A percentile compares a stretch with the other conserved stretches of the same genome.
phyloP scores from a whole-genome alignment of 2,113 vertebrate species.

The Pachycephala philippinensis region DNA sequence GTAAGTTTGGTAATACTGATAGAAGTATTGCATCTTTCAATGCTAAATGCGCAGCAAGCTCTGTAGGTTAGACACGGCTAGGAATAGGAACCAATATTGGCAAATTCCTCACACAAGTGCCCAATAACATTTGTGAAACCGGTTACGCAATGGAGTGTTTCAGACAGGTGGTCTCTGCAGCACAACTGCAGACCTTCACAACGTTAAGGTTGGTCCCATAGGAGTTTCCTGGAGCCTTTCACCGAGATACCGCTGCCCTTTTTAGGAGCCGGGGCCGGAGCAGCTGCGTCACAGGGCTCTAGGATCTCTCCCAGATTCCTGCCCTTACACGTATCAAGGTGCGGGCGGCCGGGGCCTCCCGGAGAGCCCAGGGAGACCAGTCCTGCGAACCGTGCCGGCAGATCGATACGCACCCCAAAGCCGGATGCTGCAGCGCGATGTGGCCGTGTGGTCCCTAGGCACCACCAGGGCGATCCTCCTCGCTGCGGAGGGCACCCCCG shows the following conservation, averaged over 20 bases:
- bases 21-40: not conserved
- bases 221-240: not conserved
- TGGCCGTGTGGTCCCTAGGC: no score
- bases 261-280: not conserved
- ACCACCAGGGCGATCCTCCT: rapidly evolving
- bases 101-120: not conserved
- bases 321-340: rapidly evolving
- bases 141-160: not conserved
- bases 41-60: not conserved
- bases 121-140: not conserved
- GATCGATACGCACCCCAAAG: no score
- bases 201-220: rapidly evolving
- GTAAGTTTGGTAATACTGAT: rapidly evolving
- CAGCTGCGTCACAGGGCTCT: no score
- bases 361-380: not conserved
- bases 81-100: not conserved
- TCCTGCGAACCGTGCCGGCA: not conserved
- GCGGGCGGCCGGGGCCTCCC: not conserved
- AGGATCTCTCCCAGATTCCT: not conserved
- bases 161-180: not conserved
- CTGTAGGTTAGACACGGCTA: not conserved
- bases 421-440: not conserved
- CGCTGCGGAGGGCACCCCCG: not conserved
- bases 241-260: rapidly evolving
- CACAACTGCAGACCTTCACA: not conserved